Percentiles rank a stretch among this genome's conserved stretches.
phyloP scores from a whole-genome alignment of 2,797 vertebrate genomes.

The Carcharodon carcharias region DNA sequence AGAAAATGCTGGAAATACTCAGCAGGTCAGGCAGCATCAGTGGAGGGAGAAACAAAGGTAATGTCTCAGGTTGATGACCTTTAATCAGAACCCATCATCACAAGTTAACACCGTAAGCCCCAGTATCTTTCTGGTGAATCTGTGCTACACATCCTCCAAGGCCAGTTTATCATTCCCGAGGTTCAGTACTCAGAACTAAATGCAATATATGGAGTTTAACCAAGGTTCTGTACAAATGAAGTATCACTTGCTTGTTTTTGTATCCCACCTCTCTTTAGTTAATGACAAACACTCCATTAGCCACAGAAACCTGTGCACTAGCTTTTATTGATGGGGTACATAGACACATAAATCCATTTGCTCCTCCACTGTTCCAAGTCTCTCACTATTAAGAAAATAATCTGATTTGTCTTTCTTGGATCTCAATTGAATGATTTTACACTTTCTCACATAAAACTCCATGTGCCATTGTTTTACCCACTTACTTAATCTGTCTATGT shows the following conservation, averaged over 20 bases:
- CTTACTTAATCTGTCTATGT: no score
- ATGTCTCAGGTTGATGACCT: not conserved
- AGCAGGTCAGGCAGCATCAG: no score
- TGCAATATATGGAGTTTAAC: not conserved
- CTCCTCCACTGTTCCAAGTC: not conserved
- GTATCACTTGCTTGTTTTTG: not conserved
- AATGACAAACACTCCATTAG: not conserved
- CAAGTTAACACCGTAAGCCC: not conserved
- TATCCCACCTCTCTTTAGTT: not conserved
- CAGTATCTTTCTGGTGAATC: not conserved
- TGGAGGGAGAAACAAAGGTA: no score
- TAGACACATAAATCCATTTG: not conserved
- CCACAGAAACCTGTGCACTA: not conserved
- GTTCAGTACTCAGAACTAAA: not conserved
- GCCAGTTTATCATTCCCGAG: not conserved
- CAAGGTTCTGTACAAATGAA: not conserved
- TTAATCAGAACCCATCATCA: not conserved
- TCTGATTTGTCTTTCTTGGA: not conserved
- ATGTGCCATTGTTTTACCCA: no score
- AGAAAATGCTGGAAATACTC: no score
- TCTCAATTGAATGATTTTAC: not conserved
- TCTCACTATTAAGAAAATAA: not conserved
- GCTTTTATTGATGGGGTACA: not conserved
- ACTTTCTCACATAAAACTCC: not conserved
- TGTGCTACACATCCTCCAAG: not conserved